Evolutionary conservation across 2,888 invertebrate species (phyloP).

Genomic region (Tinea trinotella): DNA sequence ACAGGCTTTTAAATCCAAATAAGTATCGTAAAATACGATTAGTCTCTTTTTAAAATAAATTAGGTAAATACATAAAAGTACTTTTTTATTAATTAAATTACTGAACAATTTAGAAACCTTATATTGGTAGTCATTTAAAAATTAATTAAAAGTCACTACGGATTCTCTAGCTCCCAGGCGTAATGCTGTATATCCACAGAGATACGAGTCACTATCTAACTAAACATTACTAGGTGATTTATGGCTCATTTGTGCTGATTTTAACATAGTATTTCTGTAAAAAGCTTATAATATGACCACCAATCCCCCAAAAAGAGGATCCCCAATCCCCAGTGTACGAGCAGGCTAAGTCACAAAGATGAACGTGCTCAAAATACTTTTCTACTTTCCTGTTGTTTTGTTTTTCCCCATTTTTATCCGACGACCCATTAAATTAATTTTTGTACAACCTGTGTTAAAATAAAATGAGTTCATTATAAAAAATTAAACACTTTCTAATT

Average conservation of each 20-base stretch:
- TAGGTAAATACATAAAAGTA: too few species aligned
- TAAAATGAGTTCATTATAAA: too few species aligned
- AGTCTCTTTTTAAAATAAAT: too few species aligned
- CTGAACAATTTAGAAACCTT: conserved; percentile 25
- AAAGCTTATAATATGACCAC: too few species aligned
- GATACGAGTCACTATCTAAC: too few species aligned
- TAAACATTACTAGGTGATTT: too few species aligned
- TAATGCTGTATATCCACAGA: too few species aligned
- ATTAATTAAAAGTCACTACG: conserved; percentile 57
- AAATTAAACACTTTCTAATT: too few species aligned
- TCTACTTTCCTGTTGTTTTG: conserved; percentile 38
- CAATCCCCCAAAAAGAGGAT: too few species aligned
- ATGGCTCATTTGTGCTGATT: too few species aligned
- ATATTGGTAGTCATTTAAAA: conserved; percentile 44
- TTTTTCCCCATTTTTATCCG: conserved; percentile 37
- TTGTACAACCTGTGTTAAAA: conserved; percentile 7
- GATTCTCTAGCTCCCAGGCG: conserved; percentile 32
- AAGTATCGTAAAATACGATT: background rate
- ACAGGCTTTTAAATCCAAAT: background rate
- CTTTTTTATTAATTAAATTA: background rate
- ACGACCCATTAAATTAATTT: conserved; percentile 19
- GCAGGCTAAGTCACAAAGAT: conserved; percentile 31
- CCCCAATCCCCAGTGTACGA: too few species aligned
- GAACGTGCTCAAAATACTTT: conserved; percentile 64
- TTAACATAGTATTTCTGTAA: too few species aligned